These are phyloP conservation scores for Microplitis deprimator DNA, from an alignment of 2,888 invertebrate genomes.

Conservation along the genomic window DNA sequence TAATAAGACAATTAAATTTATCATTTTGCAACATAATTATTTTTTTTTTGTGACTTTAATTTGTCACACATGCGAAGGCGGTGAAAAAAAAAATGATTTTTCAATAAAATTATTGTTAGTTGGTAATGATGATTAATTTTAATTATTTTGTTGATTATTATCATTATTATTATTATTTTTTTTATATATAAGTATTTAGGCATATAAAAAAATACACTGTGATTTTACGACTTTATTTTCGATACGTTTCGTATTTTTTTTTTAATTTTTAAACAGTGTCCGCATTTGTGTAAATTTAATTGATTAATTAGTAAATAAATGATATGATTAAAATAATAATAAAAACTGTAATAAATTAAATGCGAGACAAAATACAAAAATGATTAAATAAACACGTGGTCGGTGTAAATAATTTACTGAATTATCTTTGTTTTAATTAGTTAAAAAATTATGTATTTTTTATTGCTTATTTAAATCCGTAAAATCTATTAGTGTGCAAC, in stretches of 20 bases:
- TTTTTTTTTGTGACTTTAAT: not conserved
- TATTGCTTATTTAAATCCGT: slow-evolving; percentile 3
- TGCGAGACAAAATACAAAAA: slow-evolving; percentile 5
- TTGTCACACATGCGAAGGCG: not conserved
- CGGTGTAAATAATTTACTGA: not conserved
- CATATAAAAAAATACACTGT: slow-evolving; percentile 7
- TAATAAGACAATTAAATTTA: not conserved
- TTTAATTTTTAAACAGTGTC: not conserved
- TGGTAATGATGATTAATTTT: not conserved
- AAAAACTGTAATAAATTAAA: not conserved
- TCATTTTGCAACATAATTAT: not conserved
- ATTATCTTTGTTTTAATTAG: not conserved
- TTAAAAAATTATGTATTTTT: not conserved
- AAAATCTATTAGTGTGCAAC: slow-evolving; percentile 22
- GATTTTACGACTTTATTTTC: slow-evolving; percentile 17
- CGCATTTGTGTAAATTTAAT: slow-evolving; percentile 4
- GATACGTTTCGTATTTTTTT: not conserved
- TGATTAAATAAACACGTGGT: not conserved
- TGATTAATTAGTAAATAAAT: not conserved
- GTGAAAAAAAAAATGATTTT: not conserved
- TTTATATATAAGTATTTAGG: slow-evolving; percentile 5
- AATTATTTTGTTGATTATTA: not conserved
- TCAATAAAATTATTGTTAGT: slow-evolving; percentile 2
- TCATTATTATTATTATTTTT: slow-evolving; percentile 4
- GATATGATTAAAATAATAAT: not conserved